Evolutionary conservation across 1,140 invertebrate species (phyloP).

Genomic region (Pogonomyrmex californicus): DNA sequence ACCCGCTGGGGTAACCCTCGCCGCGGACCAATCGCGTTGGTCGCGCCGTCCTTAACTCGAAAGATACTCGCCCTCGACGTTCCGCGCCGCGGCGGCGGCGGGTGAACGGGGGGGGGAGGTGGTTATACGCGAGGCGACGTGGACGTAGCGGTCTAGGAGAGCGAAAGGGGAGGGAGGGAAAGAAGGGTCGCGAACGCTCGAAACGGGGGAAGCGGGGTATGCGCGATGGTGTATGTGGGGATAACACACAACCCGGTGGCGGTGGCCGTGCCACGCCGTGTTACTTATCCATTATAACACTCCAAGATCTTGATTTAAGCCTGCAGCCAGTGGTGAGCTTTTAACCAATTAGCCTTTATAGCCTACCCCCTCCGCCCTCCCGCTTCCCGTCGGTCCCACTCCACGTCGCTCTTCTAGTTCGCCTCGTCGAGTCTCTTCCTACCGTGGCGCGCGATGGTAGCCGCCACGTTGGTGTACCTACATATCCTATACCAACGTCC

Average conservation of each 20-base stretch:
- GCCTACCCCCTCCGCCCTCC: constrained; percentile 73
- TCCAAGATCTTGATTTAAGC: constrained; percentile 88
- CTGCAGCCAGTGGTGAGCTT: constrained; percentile 87
- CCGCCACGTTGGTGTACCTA: constrained; percentile 69
- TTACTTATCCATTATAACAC: constrained; percentile 88
- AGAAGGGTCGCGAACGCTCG: constrained; percentile 43
- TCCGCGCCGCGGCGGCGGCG: constrained; percentile 62
- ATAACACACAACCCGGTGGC: constrained; percentile 71
- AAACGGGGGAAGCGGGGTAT: constrained; percentile 20
- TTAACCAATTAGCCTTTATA: constrained; percentile 88
- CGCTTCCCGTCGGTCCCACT: constrained; percentile 58
- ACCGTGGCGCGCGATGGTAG: constrained; percentile 64
- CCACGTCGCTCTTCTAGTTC: constrained; percentile 58
- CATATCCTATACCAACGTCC: constrained; percentile 66
- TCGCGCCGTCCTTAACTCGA: constrained; percentile 79
- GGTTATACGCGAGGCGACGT: constrained; percentile 58
- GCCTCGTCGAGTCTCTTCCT: constrained; percentile 56
- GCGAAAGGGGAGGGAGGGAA: constrained; percentile 36
- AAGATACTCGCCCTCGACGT: constrained; percentile 79
- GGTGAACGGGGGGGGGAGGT: constrained; percentile 45
- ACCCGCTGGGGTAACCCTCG: constrained; percentile 79
- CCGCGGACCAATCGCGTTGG: constrained; percentile 78
- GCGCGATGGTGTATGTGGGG: constrained; percentile 55
- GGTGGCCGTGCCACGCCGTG: constrained; percentile 84
- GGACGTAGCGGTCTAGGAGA: constrained; percentile 33